Base-by-base conservation (phyloP, 2,113 vertebrate genomes). In the Sebastes fasciatus region DNA sequence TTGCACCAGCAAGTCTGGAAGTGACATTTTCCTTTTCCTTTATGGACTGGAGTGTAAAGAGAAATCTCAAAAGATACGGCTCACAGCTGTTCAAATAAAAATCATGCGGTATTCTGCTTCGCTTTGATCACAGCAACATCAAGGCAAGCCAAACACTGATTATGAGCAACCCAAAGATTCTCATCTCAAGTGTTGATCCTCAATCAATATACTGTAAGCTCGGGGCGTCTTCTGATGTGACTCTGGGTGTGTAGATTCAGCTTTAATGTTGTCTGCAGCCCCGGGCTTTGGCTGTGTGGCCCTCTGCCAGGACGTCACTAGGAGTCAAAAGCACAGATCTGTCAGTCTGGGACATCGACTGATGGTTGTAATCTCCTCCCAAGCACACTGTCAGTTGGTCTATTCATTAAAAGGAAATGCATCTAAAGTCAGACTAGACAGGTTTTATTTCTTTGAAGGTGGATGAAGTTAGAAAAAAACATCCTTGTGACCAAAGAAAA, bases 361-460 rank as follows among this genome's bases (percentile, higher is more conserved):
- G 84, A 87, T 83, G 74, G 69, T 23, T 76, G 82, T 70, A 83
- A 83, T 90, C 86, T 88, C 79, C 52, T 77, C 72, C 21, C 57
- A 54, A 69, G 75, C 87, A 89, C 83, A 82, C n/a, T 51, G 63
- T 74, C 85, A 78, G 61, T 10, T 34, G 79, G 62, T 78, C 74
- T 26, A 5, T 74, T 84, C 73, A 87, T 88, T 86, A 79, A 79
- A 85, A 21, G 2, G 23, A 72, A 77, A 85, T 52, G 42, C 57
- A 65, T n/a, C 48, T 64, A 1, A 5, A 60, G 21, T 79, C 62
- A 60, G 60, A 62, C 21, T 3, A 12, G 60, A 68, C 40, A 46
- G 23, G 45, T 79, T 62, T 62, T 61, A n/a, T 73, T 62, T 52
- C 60, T 79, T 55, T 61, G 11, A n/a, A 62, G 12, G 13, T 70